Conservation (phyloP, 2,888 invertebrate genomes). For the Thera britannica region DNA sequence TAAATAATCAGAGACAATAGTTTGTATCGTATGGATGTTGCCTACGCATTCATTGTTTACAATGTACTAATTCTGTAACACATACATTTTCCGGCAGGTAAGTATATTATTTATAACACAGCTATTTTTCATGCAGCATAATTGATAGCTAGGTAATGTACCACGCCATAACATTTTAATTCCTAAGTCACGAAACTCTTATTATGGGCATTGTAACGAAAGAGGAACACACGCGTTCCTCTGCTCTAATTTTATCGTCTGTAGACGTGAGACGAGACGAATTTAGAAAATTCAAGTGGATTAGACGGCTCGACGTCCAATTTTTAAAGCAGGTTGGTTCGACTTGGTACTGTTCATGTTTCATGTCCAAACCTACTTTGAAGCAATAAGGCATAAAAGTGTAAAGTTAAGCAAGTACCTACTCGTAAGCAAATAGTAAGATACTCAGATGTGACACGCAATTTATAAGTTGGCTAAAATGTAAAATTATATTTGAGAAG, state of each 20-base stretch:
- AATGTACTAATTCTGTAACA: background rate
- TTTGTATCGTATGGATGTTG: background rate
- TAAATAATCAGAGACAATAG: conserved; percentile 13
- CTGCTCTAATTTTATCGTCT: conserved; percentile 58
- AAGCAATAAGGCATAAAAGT: background rate
- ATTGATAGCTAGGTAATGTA: too few species aligned
- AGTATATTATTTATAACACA: too few species aligned
- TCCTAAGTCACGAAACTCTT: conserved; percentile 60
- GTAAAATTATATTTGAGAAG: background rate
- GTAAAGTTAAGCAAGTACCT: background rate
- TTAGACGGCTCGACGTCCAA: conserved; percentile 45
- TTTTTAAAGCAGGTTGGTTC: conserved; percentile 36
- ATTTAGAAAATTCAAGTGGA: conserved; percentile 53
- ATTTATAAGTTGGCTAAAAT: background rate
- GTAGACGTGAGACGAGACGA: conserved; percentile 51
- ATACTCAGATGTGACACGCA: background rate
- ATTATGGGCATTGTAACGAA: conserved; percentile 52
- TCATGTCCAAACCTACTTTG: conserved; percentile 16
- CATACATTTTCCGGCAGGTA: too few species aligned
- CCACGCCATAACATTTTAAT: conserved; percentile 55
- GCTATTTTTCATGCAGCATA: too few species aligned
- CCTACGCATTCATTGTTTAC: background rate
- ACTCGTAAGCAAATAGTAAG: too few species aligned
- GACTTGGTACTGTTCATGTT: conserved; percentile 18
- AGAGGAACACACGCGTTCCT: conserved; percentile 52